Conservation (phyloP, 2,888 invertebrate species). For the Netelia virgata region DNA sequence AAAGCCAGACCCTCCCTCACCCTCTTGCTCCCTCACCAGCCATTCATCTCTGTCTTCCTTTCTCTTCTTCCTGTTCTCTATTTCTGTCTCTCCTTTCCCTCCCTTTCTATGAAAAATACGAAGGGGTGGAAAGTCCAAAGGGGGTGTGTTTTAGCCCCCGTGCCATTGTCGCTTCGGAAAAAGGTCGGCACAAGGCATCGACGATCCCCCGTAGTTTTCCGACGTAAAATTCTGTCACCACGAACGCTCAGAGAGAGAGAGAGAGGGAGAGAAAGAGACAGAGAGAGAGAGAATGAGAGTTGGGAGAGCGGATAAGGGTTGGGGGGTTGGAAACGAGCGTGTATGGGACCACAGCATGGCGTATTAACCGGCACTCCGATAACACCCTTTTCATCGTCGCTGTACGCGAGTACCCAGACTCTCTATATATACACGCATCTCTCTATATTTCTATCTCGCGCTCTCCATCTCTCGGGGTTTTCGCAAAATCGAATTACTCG, state of each 20-base stretch:
- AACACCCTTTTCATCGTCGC: slow-evolving; percentile 58
- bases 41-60: slow-evolving; percentile 18
- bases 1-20: slow-evolving; percentile 3
- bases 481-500: slow-evolving; percentile 81
- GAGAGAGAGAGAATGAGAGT: background rate
- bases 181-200: slow-evolving; percentile 28
- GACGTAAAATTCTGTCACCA: slow-evolving; percentile 69
- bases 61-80: slow-evolving; percentile 6
- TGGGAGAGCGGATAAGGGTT: slow-evolving; percentile 16
- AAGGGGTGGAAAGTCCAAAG: slow-evolving; percentile 19
- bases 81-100: background rate
- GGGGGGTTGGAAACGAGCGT: slow-evolving; percentile 51
- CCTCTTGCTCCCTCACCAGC: background rate
- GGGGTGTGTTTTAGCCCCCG: slow-evolving; percentile 7
- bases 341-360: slow-evolving; percentile 60
- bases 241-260: slow-evolving; percentile 17
- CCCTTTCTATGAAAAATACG: background rate
- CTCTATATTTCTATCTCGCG: slow-evolving; percentile 71
- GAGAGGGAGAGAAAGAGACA: no score
- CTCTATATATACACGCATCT: slow-evolving; percentile 22
- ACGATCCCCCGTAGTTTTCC: slow-evolving; percentile 61
- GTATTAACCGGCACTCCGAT: slow-evolving; percentile 66
- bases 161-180: slow-evolving; percentile 34
- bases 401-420: background rate
- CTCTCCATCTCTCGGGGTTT: slow-evolving; percentile 65